Percentiles rank a stretch among this genome's conserved stretches.
These are phyloP conservation scores for Tenebrio molitor DNA, from an alignment of 1,140 invertebrate genomes.

Conservation along the genomic window DNA sequence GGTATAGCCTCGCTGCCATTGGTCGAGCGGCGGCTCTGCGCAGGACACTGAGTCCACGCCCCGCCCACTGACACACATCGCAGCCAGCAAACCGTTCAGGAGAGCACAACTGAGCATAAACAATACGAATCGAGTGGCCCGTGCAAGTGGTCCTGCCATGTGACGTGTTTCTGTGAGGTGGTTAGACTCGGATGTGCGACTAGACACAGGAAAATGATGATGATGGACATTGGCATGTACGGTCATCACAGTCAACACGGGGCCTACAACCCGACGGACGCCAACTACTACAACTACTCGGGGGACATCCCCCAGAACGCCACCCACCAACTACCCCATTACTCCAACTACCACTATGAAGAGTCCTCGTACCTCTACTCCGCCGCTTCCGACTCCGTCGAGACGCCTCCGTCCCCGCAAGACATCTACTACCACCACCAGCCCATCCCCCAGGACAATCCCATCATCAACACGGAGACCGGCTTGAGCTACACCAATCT, in stretches of 20 bases:
- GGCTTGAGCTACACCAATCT: conserved; percentile 92
- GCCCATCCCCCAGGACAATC: conserved; percentile 67
- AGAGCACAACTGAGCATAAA: conserved; percentile 1
- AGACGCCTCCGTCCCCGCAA: conserved; percentile 62
- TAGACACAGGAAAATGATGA: conserved; percentile 70
- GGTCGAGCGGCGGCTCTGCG: conserved; percentile 54
- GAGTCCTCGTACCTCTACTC: conserved; percentile 59
- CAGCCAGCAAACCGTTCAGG: neutral
- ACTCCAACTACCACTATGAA: conserved; percentile 63
- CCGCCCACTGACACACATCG: conserved; percentile 53
- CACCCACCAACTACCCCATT: conserved; percentile 65
- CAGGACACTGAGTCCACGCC: conserved; percentile 52
- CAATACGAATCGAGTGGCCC: conserved; percentile 18
- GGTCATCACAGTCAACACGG: conserved; percentile 67
- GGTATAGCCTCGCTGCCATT: conserved; percentile 50
- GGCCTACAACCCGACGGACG: conserved; percentile 63
- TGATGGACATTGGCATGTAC: conserved; percentile 81
- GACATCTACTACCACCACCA: conserved; percentile 62
- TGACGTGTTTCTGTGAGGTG: conserved; percentile 24
- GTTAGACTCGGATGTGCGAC: neutral
- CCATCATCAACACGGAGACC: conserved; percentile 85
- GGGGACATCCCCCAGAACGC: conserved; percentile 46
- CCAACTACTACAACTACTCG: conserved; percentile 69
- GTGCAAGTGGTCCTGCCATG: conserved; percentile 14
- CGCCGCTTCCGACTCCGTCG: conserved; percentile 53